These are phyloP conservation scores for Melieria picta DNA, from an alignment of 2,888 invertebrate genomes.

Conservation along the genomic window DNA sequence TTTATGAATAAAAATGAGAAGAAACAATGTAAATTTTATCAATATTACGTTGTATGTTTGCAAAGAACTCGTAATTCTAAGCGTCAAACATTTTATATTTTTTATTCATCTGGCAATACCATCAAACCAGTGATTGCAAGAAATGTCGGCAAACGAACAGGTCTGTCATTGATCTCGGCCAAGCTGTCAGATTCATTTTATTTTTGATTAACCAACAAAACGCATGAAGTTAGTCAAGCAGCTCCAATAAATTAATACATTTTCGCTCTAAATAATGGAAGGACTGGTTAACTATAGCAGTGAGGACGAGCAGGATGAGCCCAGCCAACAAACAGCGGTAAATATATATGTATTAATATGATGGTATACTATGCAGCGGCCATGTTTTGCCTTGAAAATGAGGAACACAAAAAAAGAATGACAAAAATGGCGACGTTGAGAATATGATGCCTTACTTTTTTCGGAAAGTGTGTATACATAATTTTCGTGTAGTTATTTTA, in stretches of 20 bases:
- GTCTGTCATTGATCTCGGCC: no score
- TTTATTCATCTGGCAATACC: no score
- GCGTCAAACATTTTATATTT: no score
- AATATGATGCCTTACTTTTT: conserved; percentile 18
- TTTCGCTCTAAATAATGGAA: conserved; percentile 70
- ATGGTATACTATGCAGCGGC: neutral
- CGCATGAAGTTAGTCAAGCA: neutral
- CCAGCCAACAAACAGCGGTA: conserved; percentile 59
- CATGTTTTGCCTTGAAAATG: conserved; percentile 11
- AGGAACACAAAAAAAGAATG: conserved; percentile 27
- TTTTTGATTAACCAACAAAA: neutral
- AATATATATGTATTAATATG: conserved; percentile 47
- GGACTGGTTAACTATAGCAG: conserved; percentile 81
- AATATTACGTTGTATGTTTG: no score
- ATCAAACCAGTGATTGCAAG: no score
- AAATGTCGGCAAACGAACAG: no score
- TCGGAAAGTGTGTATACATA: conserved; percentile 31
- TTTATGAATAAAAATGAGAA: no score
- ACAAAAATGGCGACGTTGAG: conserved; percentile 42
- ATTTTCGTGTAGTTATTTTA: conserved; percentile 32
- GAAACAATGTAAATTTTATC: no score
- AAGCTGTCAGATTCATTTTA: neutral
- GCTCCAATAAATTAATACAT: conserved; percentile 7
- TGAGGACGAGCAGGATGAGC: conserved; percentile 76
- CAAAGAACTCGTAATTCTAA: no score